These are phyloP conservation scores for Teleiodes luculella DNA, from an alignment of 2,888 invertebrate genomes.

Conservation along the genomic window DNA sequence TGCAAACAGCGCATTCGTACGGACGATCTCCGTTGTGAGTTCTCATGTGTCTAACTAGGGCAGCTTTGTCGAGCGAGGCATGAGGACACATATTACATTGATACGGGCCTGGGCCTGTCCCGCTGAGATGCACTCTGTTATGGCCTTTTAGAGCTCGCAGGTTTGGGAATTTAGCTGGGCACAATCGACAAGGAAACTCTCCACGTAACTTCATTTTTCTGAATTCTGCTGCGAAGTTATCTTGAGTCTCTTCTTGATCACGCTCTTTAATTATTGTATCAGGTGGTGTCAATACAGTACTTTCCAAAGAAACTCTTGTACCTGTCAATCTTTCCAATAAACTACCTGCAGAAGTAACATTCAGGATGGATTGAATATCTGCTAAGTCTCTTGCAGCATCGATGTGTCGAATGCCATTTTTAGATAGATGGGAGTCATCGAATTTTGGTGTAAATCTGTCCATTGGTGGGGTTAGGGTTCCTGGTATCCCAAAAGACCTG, in stretches of 20 bases:
- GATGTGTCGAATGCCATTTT: conserved; percentile 65
- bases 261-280: conserved; percentile 62
- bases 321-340: conserved; percentile 81
- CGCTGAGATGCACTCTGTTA: conserved; percentile 90
- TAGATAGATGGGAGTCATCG: conserved; percentile 55
- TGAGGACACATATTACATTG: conserved; percentile 96
- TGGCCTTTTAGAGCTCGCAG: conserved; percentile 93
- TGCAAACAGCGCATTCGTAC: conserved; percentile 96
- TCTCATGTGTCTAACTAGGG: conserved; percentile 93
- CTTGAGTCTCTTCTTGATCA: conserved; percentile 85
- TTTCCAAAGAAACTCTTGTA: conserved; percentile 62
- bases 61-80: conserved; percentile 92
- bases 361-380: conserved; percentile 90
- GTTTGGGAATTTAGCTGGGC: conserved; percentile 92
- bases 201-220: conserved; percentile 93
- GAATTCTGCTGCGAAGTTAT: conserved; percentile 90
- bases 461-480: conserved; percentile 65
- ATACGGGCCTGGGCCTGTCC: conserved; percentile 88
- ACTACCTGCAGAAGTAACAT: conserved; percentile 84
- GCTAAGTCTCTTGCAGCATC: conserved; percentile 87
- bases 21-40: conserved; percentile 97
- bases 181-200: conserved; percentile 94
- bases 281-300: conserved; percentile 63
- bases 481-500: conserved; percentile 78
- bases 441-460: conserved; percentile 64